Evolutionary conservation across 2,888 invertebrate species (phyloP), one percentile per base, ranked within the genome.

Genomic region (Cheilosia scutellata): DNA sequence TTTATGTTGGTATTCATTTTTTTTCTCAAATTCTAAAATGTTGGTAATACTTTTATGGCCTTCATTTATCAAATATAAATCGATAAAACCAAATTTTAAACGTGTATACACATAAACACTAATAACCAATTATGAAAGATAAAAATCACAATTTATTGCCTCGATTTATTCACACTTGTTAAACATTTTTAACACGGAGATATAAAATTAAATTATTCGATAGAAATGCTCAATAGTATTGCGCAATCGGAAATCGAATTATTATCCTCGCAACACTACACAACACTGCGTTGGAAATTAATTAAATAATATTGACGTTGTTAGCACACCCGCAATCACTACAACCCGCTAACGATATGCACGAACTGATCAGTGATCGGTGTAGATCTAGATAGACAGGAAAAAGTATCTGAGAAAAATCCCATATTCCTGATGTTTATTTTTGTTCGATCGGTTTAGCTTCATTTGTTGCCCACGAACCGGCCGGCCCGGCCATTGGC

Each of bases 361-460:
- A 16, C 47, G 49, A 76, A 86, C 86, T 86, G 86, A 86, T 82
- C 86, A 27, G 47, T 72, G 49, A 86, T 82, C 86, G 29, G 47
- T 72, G 49, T 76, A 20, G 62, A 80, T 76, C 66, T 71, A 57
- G 68, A 79, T 51, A 51, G 79, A 71, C 53, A 33, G 83, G 76
- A 79, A 79, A 79, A 57, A 57, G 57, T 78, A 74, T 63, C 83
- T 44, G 72, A 65, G 65, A 55, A 77, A 82, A 72, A 62, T 57
- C 68, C 62, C 37, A 37, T 9, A 78, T 83, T 74, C 49, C 57
- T 57, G 60, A 37, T 80, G 71, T 86, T 71, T 71, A 42, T 60
- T 49, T 60, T 62, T 86, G 58, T 80, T 70, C 16, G 51, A 70
- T 75, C 79, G 53, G 49, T 84, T 84, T 58, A 68, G 79, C 68